phyloP scores from a whole-genome alignment of 2,888 invertebrate species.

The Caenorhabditis afra region DNA sequence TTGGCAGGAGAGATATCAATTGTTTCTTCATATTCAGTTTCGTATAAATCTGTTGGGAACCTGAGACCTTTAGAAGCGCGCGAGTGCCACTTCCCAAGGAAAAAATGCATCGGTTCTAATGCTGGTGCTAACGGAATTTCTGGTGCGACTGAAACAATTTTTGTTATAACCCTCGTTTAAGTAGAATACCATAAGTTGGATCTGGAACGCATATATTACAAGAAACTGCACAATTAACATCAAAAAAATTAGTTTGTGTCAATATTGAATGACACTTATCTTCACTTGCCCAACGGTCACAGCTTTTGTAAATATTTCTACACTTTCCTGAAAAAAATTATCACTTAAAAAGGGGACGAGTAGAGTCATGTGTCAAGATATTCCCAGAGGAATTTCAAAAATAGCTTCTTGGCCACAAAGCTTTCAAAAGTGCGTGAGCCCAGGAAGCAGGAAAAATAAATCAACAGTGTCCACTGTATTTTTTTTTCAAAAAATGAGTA shows the following conservation, averaged over 20 bases:
- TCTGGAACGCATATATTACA: conserved; percentile 80
- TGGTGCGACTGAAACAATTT: conserved; percentile 65
- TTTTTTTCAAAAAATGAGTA: too few species aligned
- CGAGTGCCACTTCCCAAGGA: conserved; percentile 80
- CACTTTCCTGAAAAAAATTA: conserved; percentile 78
- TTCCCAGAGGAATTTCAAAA: neutral
- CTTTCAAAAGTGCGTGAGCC: too few species aligned
- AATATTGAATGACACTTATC: conserved; percentile 78
- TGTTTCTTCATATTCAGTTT: conserved; percentile 76
- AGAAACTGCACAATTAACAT: conserved; percentile 80
- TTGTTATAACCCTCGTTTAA: neutral
- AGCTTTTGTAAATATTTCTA: conserved; percentile 80
- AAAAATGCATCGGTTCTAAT: conserved; percentile 80
- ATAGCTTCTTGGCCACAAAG: too few species aligned
- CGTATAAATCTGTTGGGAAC: conserved; percentile 78
- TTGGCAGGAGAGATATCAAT: conserved; percentile 78
- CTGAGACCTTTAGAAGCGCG: conserved; percentile 76
- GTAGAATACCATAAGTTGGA: conserved; percentile 73
- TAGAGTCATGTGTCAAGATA: too few species aligned
- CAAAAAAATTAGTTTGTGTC: conserved; percentile 79
- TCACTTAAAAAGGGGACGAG: too few species aligned
- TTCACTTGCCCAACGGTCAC: conserved; percentile 80
- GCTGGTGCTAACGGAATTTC: conserved; percentile 80
- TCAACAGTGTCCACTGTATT: too few species aligned
- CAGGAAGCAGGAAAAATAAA: too few species aligned